Conservation (phyloP, 1,140 invertebrate species). For the Drosophila melanica region DNA sequence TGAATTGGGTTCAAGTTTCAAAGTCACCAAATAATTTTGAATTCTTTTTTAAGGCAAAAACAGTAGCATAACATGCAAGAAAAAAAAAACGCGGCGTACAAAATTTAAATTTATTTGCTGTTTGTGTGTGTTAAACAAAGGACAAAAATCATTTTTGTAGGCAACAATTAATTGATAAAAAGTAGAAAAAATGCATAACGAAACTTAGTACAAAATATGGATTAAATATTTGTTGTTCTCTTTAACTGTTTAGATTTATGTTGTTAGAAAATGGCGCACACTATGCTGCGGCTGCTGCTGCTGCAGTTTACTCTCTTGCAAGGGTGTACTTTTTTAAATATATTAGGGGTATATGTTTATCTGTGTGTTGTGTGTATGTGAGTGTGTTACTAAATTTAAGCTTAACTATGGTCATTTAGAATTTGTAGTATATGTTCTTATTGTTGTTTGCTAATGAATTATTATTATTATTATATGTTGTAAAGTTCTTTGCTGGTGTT, state of each 20-base stretch:
- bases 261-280: conserved; percentile 77
- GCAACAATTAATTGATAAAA: conserved; percentile 40
- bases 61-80: conserved; percentile 50
- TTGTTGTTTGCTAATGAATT: conserved; percentile 55
- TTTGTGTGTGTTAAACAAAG: conserved; percentile 70
- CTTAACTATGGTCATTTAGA: conserved; percentile 81
- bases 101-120: conserved; percentile 47
- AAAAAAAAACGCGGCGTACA: conserved; percentile 47
- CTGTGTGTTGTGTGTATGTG: conserved; percentile 55
- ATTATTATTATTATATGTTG: conserved; percentile 73
- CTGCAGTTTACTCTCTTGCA: conserved; percentile 61
- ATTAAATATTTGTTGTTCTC: conserved; percentile 45
- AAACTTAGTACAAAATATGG: conserved; percentile 63
- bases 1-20: conserved; percentile 62
- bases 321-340: conserved; percentile 55
- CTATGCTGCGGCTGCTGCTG: conserved; percentile 55
- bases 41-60: conserved; percentile 42
- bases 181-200: conserved; percentile 41
- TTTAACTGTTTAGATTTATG: conserved; percentile 45
- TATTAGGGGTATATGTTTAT: conserved; percentile 49
- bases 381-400: conserved; percentile 73
- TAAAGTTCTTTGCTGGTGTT: conserved; percentile 78
- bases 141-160: conserved; percentile 37
- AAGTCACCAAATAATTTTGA: conserved; percentile 72
- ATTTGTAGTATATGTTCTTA: conserved; percentile 72